Percentiles rank a stretch among this genome's conserved stretches.
Evolutionary conservation across 2,113 vertebrate genomes (phyloP).

Genomic region (Neogale vison): DNA sequence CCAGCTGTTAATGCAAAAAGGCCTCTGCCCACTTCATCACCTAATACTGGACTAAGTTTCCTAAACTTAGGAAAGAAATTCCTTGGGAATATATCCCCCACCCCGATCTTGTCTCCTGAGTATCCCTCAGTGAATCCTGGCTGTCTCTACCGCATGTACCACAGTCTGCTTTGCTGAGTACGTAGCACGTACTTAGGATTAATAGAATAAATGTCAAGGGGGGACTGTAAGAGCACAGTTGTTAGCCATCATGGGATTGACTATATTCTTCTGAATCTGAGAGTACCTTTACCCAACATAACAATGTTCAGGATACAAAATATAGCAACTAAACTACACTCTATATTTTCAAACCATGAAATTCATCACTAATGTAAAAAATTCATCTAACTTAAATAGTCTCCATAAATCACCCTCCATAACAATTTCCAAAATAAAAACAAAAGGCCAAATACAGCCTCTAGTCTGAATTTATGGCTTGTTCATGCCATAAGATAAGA

Average conservation of each 20-base stretch:
- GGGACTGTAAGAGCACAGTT: not conserved
- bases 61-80: not conserved
- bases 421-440: slow-evolving; percentile 63
- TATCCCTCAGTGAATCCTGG: not conserved
- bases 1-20: not conserved
- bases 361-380: slow-evolving; percentile 42
- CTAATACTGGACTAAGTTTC: not conserved
- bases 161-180: not conserved
- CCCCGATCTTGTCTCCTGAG: fast-evolving
- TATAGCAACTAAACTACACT: not conserved
- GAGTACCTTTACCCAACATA: not conserved
- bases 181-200: not conserved
- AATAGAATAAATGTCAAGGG: not conserved
- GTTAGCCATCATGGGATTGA: not conserved
- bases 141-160: not conserved
- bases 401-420: not conserved
- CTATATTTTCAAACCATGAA: slow-evolving; percentile 37
- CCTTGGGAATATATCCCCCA: not conserved
- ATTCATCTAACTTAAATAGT: slow-evolving; percentile 21
- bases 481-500: slow-evolving; percentile 15
- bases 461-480: slow-evolving; percentile 20
- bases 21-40: not conserved
- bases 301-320: slow-evolving; percentile 15
- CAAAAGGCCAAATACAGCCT: slow-evolving; percentile 28
- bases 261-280: not conserved